phyloP scores from a whole-genome alignment of 2,797 vertebrate genomes.

The Semotilus atromaculatus region DNA sequence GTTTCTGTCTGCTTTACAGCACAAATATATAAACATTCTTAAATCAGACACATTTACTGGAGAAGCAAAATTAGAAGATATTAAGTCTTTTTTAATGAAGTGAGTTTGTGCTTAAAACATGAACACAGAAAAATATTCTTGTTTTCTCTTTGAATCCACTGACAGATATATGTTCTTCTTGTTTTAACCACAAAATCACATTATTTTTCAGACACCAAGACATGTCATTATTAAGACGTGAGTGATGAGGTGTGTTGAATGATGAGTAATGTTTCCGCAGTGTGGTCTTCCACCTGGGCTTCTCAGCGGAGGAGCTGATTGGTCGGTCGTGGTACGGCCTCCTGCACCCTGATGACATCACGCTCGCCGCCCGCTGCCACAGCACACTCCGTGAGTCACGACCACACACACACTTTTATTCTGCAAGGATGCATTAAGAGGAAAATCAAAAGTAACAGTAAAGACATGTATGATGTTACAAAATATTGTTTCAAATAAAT shows the following conservation, averaged over 20 bases:
- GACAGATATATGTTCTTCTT: no score
- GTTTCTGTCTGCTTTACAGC: no score
- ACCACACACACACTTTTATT: neutral
- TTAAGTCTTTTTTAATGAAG: no score
- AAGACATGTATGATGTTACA: neutral
- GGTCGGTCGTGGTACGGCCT: constrained; percentile 86
- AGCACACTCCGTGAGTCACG: constrained; percentile 78
- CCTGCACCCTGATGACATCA: constrained; percentile 83
- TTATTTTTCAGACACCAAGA: neutral
- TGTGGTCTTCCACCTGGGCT: constrained; percentile 79
- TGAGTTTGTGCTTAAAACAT: neutral
- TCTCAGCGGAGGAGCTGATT: constrained; percentile 74
- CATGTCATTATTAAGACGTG: no score
- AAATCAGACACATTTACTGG: no score
- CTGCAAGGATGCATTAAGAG: neutral
- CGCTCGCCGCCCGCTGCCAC: constrained; percentile 72
- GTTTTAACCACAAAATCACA: neutral
- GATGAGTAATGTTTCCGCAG: constrained; percentile 63
- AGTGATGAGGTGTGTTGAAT: neutral
- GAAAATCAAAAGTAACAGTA: neutral
- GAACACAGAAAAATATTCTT: neutral
- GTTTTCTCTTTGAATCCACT: neutral
- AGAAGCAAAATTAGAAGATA: no score
- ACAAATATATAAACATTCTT: no score
- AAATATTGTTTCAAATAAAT: neutral